phyloP scores from a whole-genome alignment of 2,113 vertebrate species.

The Abramis brama region DNA sequence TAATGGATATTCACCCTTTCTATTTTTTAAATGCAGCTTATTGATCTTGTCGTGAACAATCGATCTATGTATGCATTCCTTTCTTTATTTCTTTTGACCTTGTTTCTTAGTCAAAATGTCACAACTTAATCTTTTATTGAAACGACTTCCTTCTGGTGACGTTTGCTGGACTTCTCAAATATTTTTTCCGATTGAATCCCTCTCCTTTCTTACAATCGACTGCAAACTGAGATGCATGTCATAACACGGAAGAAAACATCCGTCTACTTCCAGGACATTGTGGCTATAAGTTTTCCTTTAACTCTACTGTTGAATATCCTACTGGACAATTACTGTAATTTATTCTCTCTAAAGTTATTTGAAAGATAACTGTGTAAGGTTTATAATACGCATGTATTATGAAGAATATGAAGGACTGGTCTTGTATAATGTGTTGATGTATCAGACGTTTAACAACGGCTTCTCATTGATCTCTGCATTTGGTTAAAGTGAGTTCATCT shows the following conservation, averaged over 20 bases:
- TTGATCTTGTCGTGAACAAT: too few relatives aligned
- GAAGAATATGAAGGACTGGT: not conserved
- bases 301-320: not conserved
- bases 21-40: too few relatives aligned
- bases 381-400: not conserved
- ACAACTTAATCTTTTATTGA: too few relatives aligned
- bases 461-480: not conserved
- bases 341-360: not conserved
- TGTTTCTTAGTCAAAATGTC: too few relatives aligned
- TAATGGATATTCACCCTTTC: too few relatives aligned
- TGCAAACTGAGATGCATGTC: not conserved
- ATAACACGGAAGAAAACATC: not conserved
- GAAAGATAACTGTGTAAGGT: not conserved
- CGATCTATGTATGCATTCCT: too few relatives aligned
- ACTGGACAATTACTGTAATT: not conserved
- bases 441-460: not conserved
- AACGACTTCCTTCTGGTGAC: too few relatives aligned
- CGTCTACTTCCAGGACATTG: not conserved
- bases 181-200: too few relatives aligned
- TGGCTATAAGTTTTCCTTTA: not conserved
- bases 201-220: too few relatives aligned
- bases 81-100: too few relatives aligned
- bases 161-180: too few relatives aligned
- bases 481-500: slow-evolving; percentile 36
- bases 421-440: not conserved